These are phyloP conservation scores for Metopolophium dirhodum DNA, from an alignment of 1,140 invertebrate genomes.

Conservation along the genomic window DNA sequence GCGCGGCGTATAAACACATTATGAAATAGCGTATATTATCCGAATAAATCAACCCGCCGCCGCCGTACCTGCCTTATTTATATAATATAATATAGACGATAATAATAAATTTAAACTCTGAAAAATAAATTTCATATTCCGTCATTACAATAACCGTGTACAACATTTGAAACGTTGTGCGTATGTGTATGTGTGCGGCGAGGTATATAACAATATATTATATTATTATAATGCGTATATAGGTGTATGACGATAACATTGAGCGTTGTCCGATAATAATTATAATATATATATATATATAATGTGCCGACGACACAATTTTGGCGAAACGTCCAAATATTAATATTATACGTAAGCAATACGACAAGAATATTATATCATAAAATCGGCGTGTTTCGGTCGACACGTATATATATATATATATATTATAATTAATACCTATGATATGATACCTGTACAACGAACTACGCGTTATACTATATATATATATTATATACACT, in stretches of 20 bases:
- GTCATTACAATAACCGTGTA: not conserved
- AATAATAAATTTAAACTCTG: constrained; percentile 13
- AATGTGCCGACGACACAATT: not conserved
- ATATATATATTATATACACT: not conserved
- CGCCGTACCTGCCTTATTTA: not conserved
- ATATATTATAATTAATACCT: not conserved
- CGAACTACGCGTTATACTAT: not conserved
- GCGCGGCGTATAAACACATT: not conserved
- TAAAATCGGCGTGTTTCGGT: not conserved
- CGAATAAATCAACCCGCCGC: constrained; percentile 53
- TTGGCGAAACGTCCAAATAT: not conserved
- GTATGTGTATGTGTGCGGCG: not conserved
- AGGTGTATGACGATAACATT: not conserved
- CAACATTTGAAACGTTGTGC: too few species aligned
- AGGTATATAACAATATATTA: not conserved
- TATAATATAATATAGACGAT: not conserved
- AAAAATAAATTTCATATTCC: not conserved
- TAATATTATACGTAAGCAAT: not conserved
- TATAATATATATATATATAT: not conserved
- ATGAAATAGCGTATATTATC: constrained; percentile 7
- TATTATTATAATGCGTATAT: not conserved
- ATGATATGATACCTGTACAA: too few species aligned
- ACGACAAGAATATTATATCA: too few species aligned
- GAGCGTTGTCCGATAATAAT: not conserved
- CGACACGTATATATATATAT: not conserved